Conservation (phyloP, 1,140 invertebrate species). For the Holotrichia oblita region DNA sequence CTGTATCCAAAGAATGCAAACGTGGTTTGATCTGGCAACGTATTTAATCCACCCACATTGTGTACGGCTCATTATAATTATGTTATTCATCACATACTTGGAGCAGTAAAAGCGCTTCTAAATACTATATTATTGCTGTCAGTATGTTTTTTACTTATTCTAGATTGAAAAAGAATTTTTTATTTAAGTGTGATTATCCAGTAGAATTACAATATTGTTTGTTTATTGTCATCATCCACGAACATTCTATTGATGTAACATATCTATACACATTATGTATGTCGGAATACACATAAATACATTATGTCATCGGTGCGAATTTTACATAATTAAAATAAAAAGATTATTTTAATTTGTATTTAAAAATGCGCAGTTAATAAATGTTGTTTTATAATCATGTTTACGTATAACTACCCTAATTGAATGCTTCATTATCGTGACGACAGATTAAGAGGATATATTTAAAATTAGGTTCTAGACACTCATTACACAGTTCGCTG, state of each 20-base stretch:
- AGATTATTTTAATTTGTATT: too few species aligned
- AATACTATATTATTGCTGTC: background rate
- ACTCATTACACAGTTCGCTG: background rate
- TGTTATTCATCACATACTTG: background rate
- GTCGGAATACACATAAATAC: too few species aligned
- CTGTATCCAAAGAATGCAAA: background rate
- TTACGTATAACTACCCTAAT: background rate
- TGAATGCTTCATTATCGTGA: background rate
- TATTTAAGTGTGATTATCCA: too few species aligned
- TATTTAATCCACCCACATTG: slow-evolving; percentile 1
- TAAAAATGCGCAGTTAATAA: too few species aligned
- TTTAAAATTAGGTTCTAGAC: background rate
- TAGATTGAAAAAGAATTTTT: too few species aligned
- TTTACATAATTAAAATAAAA: too few species aligned
- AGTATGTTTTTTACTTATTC: too few species aligned
- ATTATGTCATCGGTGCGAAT: too few species aligned
- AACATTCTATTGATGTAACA: too few species aligned
- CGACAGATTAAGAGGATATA: background rate
- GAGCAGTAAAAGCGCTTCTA: background rate
- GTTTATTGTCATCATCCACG: too few species aligned
- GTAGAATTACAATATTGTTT: too few species aligned
- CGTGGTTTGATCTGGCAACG: background rate
- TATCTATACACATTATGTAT: too few species aligned
- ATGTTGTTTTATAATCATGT: background rate
- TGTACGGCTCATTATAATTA: background rate